Conservation (phyloP, 2,797 vertebrate genomes). For the Mus spretus region DNA sequence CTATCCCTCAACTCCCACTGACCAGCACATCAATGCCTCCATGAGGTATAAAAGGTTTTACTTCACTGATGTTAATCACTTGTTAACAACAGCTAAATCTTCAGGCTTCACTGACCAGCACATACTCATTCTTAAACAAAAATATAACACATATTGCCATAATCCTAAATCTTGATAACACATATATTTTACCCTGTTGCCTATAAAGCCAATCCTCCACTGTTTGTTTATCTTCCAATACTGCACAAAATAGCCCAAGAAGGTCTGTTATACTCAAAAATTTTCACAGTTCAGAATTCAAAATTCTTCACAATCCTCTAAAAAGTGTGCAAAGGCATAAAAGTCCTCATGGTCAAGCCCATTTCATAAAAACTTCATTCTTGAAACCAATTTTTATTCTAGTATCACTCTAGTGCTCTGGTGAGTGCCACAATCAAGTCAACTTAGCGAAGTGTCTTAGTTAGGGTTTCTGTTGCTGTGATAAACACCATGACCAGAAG, state of each 20-base stretch:
- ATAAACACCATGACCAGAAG: too few relatives aligned
- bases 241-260: background rate
- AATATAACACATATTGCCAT: background rate
- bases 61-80: background rate
- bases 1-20: background rate
- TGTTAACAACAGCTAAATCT: background rate
- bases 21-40: too few relatives aligned
- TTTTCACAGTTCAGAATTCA: background rate
- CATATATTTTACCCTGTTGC: background rate
- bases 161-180: background rate
- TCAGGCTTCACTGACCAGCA: background rate
- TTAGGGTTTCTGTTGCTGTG: background rate
- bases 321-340: background rate
- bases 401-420: background rate
- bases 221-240: background rate
- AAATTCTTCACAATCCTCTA: background rate
- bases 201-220: background rate
- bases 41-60: background rate
- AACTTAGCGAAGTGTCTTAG: background rate
- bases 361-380: background rate
- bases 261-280: background rate
- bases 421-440: too few relatives aligned
- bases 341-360: rapidly evolving
- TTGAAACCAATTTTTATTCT: background rate
- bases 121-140: background rate